phyloP scores from a whole-genome alignment of 1,140 invertebrate species.

The Zaprionus ghesquierei region DNA sequence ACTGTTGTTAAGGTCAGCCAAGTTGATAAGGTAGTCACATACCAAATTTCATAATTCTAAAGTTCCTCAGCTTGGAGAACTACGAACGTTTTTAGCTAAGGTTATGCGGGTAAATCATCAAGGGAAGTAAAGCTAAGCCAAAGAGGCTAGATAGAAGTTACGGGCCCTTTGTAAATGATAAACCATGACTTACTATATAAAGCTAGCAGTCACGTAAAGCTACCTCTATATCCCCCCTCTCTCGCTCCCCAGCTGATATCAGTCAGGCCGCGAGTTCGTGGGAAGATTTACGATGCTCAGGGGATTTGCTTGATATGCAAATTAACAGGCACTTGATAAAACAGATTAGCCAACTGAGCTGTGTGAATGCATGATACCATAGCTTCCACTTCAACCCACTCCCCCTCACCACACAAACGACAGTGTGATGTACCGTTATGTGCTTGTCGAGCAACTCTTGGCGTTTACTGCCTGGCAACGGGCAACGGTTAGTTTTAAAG shows the following conservation, averaged over 20 bases:
- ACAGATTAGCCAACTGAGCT: background rate
- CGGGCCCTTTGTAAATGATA: too few relatives aligned
- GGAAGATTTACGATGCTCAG: constrained; percentile 16
- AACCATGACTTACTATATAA: too few relatives aligned
- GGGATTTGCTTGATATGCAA: constrained; percentile 26
- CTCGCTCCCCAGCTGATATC: background rate
- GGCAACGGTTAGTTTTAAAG: background rate
- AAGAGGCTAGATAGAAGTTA: background rate
- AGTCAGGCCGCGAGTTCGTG: background rate
- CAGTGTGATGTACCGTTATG: background rate
- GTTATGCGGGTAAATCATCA: background rate
- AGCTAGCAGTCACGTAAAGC: background rate
- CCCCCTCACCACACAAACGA: background rate
- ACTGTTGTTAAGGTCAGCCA: background rate
- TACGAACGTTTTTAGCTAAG: background rate
- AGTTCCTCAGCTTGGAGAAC: background rate
- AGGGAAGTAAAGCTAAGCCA: background rate
- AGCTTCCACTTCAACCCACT: background rate
- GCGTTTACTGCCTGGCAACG: constrained; percentile 43
- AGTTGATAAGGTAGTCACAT: background rate
- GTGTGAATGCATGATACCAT: background rate
- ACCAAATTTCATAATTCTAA: background rate
- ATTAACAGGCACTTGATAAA: constrained; percentile 31
- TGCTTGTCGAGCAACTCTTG: background rate
- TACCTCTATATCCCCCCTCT: background rate